A percentile compares a stretch with the other conserved stretches of the same genome.
phyloP scores from a whole-genome alignment of 2,797 vertebrate species.

The Cheirogaleus major region DNA sequence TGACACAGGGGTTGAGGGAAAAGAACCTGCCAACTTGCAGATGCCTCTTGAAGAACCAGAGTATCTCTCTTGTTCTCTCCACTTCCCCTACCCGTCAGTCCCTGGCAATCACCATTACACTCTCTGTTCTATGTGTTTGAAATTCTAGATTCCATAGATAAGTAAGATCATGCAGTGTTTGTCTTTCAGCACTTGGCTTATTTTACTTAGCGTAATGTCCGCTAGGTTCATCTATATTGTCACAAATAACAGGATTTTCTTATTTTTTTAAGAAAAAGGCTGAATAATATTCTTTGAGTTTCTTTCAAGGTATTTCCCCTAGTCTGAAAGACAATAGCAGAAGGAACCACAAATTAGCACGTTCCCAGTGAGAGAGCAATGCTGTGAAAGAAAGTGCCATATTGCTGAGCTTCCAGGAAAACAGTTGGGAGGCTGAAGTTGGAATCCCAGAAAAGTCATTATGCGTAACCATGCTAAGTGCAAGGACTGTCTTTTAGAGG shows the following conservation, averaged over 20 bases:
- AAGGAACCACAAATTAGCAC: neutral
- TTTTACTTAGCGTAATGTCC: neutral
- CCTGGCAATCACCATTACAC: neutral
- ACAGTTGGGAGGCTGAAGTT: neutral
- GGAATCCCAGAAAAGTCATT: neutral
- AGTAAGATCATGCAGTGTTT: neutral
- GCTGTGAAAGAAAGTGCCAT: neutral
- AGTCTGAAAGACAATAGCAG: neutral
- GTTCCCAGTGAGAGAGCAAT: neutral
- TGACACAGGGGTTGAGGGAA: neutral
- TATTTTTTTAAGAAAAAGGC: neutral
- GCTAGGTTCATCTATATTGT: neutral
- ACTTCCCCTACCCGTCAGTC: rapidly evolving
- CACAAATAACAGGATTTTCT: neutral
- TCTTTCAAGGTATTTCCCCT: neutral
- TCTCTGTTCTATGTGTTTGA: neutral
- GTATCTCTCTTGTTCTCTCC: neutral
- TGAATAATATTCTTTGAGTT: neutral
- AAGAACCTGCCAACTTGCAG: neutral
- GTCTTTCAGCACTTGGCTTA: neutral
- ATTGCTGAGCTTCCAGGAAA: neutral
- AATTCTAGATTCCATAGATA: neutral
- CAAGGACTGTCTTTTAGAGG: neutral
- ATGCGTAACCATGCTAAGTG: neutral
- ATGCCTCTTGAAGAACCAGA: neutral